These are phyloP conservation scores for Myotis myotis DNA, from an alignment of 2,797 vertebrate species.

Conservation along the genomic window DNA sequence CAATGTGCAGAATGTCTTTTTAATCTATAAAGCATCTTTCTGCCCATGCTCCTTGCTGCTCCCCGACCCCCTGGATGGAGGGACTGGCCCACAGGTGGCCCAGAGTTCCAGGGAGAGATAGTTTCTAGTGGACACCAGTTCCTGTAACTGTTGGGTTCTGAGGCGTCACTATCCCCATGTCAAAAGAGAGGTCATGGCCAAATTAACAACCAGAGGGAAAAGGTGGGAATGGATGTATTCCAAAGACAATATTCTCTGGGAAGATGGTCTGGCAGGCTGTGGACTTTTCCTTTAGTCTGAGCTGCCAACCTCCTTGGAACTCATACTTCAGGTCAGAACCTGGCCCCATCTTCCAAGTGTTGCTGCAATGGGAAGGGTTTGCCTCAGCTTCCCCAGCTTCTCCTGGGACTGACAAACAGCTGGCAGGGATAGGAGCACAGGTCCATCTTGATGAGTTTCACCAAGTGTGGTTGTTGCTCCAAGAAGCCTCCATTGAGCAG, in stretches of 20 bases:
- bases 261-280: not conserved
- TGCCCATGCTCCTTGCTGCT: not conserved
- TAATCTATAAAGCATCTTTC: not conserved
- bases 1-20: not conserved
- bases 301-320: not conserved
- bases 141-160: not conserved
- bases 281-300: not conserved
- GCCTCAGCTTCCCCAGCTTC: not conserved
- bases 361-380: not conserved
- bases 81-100: not conserved
- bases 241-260: slow-evolving; percentile 11
- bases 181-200: not conserved
- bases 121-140: not conserved
- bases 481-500: not conserved
- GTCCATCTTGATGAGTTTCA: not conserved
- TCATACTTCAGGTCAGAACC: not conserved
- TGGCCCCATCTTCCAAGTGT: not conserved
- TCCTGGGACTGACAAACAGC: not conserved
- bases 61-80: not conserved
- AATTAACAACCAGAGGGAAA: slow-evolving; percentile 59
- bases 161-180: not conserved
- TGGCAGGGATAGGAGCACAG: not conserved
- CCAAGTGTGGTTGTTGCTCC: not conserved
- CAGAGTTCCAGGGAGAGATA: not conserved
- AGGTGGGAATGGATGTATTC: slow-evolving; percentile 23